phyloP scores from a whole-genome alignment of 2,888 invertebrate species.

The Steinernema hermaphroditum region DNA sequence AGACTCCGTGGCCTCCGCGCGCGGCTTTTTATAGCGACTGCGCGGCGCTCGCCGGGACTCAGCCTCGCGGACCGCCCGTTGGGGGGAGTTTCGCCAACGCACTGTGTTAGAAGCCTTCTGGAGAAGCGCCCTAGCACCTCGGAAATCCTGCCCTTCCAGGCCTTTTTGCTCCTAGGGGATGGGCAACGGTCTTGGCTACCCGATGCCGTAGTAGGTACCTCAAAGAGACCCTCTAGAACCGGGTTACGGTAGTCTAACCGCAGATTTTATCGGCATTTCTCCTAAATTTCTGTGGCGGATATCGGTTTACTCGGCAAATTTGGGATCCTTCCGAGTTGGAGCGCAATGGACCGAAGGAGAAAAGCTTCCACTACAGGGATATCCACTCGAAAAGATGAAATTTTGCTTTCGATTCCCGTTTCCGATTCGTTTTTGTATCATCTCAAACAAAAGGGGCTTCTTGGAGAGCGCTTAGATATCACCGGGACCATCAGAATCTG shows the following conservation, averaged over 20 bases:
- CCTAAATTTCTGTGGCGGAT: background rate
- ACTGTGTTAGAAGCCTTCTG: background rate
- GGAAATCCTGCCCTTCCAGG: background rate
- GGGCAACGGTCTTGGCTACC: background rate
- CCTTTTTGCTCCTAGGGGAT: background rate
- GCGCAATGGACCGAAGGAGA: background rate
- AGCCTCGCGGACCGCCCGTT: conserved; percentile 20
- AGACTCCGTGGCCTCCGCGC: background rate
- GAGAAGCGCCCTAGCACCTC: background rate
- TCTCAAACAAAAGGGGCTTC: too few relatives aligned
- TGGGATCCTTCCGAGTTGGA: background rate
- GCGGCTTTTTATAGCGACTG: conserved; percentile 19
- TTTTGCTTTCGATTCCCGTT: too few relatives aligned
- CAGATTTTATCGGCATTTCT: background rate
- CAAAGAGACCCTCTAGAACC: background rate
- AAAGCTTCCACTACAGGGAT: background rate
- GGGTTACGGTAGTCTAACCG: background rate
- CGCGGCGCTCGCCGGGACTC: conserved; percentile 21
- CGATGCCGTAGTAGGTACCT: too few relatives aligned
- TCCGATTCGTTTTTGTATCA: too few relatives aligned
- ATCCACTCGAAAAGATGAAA: too few relatives aligned
- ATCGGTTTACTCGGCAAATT: background rate
- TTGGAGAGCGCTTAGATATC: too few relatives aligned
- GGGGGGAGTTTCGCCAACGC: conserved; percentile 10
- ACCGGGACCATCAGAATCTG: too few relatives aligned